Conservation (phyloP, 2,888 invertebrate genomes). For the Cantharis lateralis region DNA sequence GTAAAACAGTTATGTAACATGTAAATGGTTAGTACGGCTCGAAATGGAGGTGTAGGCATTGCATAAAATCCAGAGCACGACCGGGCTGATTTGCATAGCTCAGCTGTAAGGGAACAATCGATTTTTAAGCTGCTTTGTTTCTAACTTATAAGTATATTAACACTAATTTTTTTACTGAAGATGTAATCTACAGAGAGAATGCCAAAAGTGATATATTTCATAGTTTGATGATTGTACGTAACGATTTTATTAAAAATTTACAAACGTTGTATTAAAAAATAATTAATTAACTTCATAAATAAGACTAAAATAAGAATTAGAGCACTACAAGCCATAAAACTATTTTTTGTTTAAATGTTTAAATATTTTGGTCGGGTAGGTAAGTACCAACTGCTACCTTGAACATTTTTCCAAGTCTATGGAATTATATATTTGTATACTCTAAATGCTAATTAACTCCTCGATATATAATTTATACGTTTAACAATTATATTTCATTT, state of each 20-base stretch:
- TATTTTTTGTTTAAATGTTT: neutral
- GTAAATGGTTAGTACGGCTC: conserved; percentile 29
- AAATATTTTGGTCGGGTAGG: neutral
- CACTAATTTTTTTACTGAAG: neutral
- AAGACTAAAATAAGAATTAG: neutral
- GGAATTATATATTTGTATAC: neutral
- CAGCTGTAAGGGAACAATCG: conserved; percentile 57
- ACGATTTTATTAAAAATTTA: neutral
- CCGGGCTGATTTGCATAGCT: conserved; percentile 57
- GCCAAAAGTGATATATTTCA: neutral
- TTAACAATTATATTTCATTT: neutral
- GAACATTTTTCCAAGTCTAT: neutral
- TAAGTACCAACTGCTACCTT: neutral
- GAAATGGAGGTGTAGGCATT: conserved; percentile 33
- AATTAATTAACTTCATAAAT: neutral
- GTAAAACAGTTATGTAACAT: conserved; percentile 26
- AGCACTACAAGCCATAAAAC: neutral
- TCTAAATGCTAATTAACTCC: neutral
- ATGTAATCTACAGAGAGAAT: neutral
- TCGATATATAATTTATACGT: neutral
- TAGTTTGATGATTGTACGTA: neutral
- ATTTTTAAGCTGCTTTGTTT: conserved; percentile 42
- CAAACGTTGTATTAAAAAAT: neutral
- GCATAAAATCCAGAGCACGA: conserved; percentile 58
- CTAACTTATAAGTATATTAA: neutral